Conservation (phyloP, 2,113 vertebrate species). For the Amazona guildingii region DNA sequence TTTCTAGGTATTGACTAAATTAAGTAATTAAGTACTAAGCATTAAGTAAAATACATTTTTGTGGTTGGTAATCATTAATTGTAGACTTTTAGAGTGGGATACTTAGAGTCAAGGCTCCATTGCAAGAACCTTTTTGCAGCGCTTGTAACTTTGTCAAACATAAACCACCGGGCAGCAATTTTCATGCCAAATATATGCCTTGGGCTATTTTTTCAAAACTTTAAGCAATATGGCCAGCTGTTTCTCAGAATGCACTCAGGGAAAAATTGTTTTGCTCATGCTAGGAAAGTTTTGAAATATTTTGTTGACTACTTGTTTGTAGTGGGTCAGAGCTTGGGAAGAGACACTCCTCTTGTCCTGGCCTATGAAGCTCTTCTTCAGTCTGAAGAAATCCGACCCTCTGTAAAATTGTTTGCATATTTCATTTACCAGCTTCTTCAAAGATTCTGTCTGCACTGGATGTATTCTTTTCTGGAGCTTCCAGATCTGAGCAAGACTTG, state of each 20-base stretch:
- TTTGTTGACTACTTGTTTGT: background rate
- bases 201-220: constrained; percentile 42
- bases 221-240: constrained; percentile 13
- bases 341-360: background rate
- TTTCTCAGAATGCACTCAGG: background rate
- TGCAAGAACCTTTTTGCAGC: background rate
- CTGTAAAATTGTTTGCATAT: constrained; percentile 25
- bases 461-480: constrained; percentile 2
- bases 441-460: constrained; percentile 12
- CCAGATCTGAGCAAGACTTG: background rate
- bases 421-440: constrained; percentile 27
- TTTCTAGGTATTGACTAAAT: background rate
- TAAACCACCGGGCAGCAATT: constrained; percentile 27
- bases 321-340: background rate
- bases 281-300: constrained; percentile 22
- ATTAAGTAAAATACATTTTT: background rate
- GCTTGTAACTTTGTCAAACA: constrained; percentile 8
- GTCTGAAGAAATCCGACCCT: background rate
- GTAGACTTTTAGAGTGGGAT: background rate
- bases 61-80: background rate
- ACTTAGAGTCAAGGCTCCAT: background rate
- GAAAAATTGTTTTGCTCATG: background rate
- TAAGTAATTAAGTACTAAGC: background rate
- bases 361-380: background rate
- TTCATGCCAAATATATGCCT: constrained; percentile 36